Evolutionary conservation across 1,140 invertebrate genomes (phyloP).

Genomic region (Berghia stephanieae): DNA sequence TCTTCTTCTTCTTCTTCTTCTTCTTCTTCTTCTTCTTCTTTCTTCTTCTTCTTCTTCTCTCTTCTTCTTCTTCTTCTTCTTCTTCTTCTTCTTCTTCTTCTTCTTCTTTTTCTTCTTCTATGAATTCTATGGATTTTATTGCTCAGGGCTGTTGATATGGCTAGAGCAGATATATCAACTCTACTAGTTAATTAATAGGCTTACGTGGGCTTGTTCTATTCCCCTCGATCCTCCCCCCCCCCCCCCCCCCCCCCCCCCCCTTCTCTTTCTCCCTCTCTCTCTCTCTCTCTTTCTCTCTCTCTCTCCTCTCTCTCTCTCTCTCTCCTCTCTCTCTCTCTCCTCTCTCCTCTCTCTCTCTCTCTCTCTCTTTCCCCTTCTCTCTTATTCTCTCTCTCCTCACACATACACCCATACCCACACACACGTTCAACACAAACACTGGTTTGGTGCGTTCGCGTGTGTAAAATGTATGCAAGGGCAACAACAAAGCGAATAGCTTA

Average conservation of each 20-base stretch:
- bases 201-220: too few relatives aligned
- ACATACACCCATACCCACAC: too few relatives aligned
- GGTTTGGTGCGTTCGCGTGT: too few relatives aligned
- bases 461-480: too few relatives aligned
- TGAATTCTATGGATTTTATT: neutral
- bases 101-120: neutral
- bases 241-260: neutral
- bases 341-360: conserved; percentile 1
- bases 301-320: too few relatives aligned
- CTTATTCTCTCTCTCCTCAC: neutral
- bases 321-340: neutral
- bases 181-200: too few relatives aligned
- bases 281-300: too few relatives aligned
- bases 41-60: neutral
- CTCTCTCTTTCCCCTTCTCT: neutral
- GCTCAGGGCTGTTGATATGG: too few relatives aligned
- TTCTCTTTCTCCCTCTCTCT: too few relatives aligned
- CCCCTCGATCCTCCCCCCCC: conserved; percentile 13
- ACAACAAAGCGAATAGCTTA: too few relatives aligned
- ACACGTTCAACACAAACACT: too few relatives aligned
- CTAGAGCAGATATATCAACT: too few relatives aligned
- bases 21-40: neutral
- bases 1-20: neutral
- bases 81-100: conserved; percentile 14
- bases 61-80: neutral